Conservation (phyloP, 2,113 vertebrate species). For the Taurulus bubalis region DNA sequence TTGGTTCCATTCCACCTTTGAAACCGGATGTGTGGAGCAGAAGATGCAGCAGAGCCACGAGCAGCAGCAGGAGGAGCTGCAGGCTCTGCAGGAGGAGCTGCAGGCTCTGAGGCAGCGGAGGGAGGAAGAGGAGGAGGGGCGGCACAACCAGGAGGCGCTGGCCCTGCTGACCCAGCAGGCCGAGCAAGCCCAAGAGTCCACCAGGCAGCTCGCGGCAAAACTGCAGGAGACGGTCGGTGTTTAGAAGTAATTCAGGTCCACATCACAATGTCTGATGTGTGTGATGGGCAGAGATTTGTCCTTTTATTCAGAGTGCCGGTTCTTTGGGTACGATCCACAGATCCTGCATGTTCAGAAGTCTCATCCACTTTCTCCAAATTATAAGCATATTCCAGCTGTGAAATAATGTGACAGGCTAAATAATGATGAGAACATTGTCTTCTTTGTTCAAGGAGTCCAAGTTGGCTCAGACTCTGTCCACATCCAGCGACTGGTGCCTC, state of each 20-base stretch:
- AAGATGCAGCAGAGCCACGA: slow-evolving; percentile 85
- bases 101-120: slow-evolving; percentile 79
- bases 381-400: neutral
- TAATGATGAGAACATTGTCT: neutral
- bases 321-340: neutral
- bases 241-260: neutral
- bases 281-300: neutral
- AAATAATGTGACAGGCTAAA: neutral
- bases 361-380: neutral
- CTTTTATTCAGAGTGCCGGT: neutral
- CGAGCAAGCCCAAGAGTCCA: slow-evolving; percentile 83
- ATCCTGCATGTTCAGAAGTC: slow-evolving; percentile 5
- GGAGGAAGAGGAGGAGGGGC: slow-evolving; percentile 84
- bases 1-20: no score
- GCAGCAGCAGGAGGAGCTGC: slow-evolving; percentile 84
- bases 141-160: slow-evolving; percentile 82
- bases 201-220: slow-evolving; percentile 80
- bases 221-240: slow-evolving; percentile 88
- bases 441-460: slow-evolving; percentile 82
- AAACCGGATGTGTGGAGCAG: slow-evolving; percentile 68
- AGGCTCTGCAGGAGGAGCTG: slow-evolving; percentile 83
- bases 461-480: slow-evolving; percentile 84
- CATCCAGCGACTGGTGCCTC: slow-evolving; percentile 86
- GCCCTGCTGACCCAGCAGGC: slow-evolving; percentile 86
- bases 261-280: no score